Percentiles rank a stretch among this genome's conserved stretches.
These are phyloP conservation scores for Thinocorus orbignyianus DNA, from an alignment of 2,113 vertebrate species.

Conservation along the genomic window DNA sequence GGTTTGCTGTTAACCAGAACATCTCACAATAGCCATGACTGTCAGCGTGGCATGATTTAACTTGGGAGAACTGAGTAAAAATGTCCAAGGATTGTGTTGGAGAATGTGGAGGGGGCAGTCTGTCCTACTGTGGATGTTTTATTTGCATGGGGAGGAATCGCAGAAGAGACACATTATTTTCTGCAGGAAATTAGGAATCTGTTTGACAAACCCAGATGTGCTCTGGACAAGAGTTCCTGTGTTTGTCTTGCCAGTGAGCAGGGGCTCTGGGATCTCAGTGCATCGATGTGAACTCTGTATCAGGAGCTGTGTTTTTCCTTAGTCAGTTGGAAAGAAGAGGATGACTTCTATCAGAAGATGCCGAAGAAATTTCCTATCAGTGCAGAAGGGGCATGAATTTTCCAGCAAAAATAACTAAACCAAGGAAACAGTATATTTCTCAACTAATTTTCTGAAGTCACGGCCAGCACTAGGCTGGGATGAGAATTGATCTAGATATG, in stretches of 20 bases:
- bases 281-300: not conserved
- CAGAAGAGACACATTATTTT: not conserved
- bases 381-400: not conserved
- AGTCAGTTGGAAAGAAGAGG: not conserved
- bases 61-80: not conserved
- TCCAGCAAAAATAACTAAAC: not conserved
- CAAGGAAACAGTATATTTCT: not conserved
- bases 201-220: not conserved
- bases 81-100: not conserved
- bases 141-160: not conserved
- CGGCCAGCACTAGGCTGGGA: not conserved
- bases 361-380: not conserved
- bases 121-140: not conserved
- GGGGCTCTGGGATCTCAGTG: not conserved
- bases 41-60: not conserved
- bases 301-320: not conserved
- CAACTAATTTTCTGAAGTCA: not conserved
- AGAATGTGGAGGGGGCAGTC: not conserved
- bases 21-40: not conserved
- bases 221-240: conserved; percentile 1
- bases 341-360: not conserved
- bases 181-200: not conserved
- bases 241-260: not conserved
- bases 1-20: not conserved
- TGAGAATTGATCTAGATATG: not conserved